Conservation (phyloP, 1,140 invertebrate genomes). For the Zaprionus vittiger region DNA sequence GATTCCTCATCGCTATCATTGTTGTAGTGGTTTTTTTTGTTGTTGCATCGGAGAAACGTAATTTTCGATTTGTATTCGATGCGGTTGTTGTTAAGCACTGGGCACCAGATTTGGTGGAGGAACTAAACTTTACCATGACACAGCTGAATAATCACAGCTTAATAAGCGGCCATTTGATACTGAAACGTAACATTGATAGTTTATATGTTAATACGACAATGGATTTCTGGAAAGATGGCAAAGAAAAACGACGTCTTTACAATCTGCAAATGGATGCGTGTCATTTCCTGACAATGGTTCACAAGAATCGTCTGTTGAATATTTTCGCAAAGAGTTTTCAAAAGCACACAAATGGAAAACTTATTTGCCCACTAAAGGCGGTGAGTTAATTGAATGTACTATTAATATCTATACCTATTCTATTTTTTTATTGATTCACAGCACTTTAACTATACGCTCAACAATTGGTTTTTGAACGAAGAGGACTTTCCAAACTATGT, state of each 20-base stretch:
- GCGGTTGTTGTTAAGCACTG: constrained; percentile 23
- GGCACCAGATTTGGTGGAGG: constrained; percentile 27
- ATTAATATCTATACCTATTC: background rate
- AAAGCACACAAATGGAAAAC: background rate
- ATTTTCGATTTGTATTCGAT: constrained; percentile 45
- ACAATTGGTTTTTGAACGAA: constrained; percentile 35
- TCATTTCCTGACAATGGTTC: constrained; percentile 27
- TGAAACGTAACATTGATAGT: constrained; percentile 25
- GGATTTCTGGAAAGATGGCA: constrained; percentile 32
- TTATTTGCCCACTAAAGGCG: constrained; percentile 54
- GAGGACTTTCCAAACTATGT: constrained; percentile 23
- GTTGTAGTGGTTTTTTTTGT: background rate
- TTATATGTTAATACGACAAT: constrained; percentile 13
- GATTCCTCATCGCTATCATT: constrained; percentile 18
- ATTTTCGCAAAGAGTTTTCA: constrained; percentile 30
- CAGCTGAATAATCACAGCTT: constrained; percentile 48
- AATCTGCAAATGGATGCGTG: constrained; percentile 34
- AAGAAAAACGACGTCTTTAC: constrained; percentile 38
- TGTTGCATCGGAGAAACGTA: constrained; percentile 20
- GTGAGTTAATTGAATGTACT: constrained; percentile 17
- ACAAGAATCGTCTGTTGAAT: constrained; percentile 47
- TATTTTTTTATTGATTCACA: background rate
- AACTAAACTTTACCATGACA: constrained; percentile 14
- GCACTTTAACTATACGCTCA: constrained; percentile 32
- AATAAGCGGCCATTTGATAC: constrained; percentile 29